Percentiles rank a stretch among this genome's conserved stretches.
Evolutionary conservation across 30 jellyfish, hydroid and myxozoan species (phyloP).

Genomic region (Cassiopea andromeda): DNA sequence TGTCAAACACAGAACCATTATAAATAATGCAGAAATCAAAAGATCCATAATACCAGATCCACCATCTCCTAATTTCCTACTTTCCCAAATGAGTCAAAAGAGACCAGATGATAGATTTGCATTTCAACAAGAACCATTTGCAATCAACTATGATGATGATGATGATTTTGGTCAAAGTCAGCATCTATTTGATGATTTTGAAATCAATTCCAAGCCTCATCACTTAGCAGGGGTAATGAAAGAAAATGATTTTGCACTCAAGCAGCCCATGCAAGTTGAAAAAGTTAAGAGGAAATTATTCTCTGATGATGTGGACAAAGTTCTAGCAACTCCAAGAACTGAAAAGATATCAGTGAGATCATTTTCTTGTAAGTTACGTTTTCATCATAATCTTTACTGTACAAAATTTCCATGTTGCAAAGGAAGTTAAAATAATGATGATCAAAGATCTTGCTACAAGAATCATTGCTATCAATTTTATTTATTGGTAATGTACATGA

Average conservation of each 20-base stretch:
- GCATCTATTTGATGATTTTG: not conserved
- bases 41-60: constrained; percentile 12
- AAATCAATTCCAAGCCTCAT: not conserved
- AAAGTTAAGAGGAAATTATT: not conserved
- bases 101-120: not conserved
- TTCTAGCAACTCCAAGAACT: not conserved
- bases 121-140: not conserved
- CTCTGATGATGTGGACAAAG: not conserved
- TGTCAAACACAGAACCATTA: not conserved
- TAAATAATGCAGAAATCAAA: not conserved
- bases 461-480: no score
- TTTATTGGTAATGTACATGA: no score
- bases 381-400: not conserved
- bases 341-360: not conserved
- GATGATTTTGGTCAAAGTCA: not conserved
- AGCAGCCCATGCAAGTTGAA: not conserved
- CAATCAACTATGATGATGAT: not conserved
- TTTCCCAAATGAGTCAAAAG: constrained; percentile 16
- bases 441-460: not conserved
- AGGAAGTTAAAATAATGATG: not conserved
- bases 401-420: not conserved
- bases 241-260: not conserved
- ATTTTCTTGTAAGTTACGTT: not conserved
- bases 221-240: not conserved
- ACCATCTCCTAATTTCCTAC: constrained; percentile 14